phyloP scores from a whole-genome alignment of 2,113 vertebrate genomes.

The Pleuronectes platessa region DNA sequence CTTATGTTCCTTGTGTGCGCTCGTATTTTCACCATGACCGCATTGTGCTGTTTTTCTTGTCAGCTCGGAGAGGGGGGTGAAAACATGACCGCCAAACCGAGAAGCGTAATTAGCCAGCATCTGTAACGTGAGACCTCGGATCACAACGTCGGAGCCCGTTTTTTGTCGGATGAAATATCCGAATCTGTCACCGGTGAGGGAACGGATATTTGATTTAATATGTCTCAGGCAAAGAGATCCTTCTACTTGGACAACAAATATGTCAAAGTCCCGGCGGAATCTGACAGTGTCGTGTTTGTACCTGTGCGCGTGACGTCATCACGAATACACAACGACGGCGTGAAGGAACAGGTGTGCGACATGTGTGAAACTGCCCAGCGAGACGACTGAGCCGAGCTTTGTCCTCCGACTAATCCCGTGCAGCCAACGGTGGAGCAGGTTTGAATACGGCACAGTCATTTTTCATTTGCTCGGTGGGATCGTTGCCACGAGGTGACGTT shows the following conservation, averaged over 20 bases:
- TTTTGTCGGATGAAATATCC: background rate
- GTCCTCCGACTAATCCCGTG: conserved; percentile 52
- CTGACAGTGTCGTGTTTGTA: conserved; percentile 44
- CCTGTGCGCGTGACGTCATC: conserved; percentile 25
- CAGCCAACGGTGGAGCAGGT: conserved; percentile 19
- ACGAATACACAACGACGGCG: background rate
- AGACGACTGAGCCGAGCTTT: conserved; percentile 42
- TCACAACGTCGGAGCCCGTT: conserved; percentile 13
- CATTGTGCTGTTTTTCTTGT: conserved; percentile 33
- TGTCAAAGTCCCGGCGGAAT: conserved; percentile 7
- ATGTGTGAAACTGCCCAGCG: conserved; percentile 42
- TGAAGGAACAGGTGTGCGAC: conserved; percentile 50
- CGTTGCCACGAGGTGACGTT: conserved; percentile 65
- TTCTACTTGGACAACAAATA: background rate
- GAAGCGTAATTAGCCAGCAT: conserved; percentile 62
- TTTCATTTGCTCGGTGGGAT: conserved; percentile 30
- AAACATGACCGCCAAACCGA: conserved; percentile 57
- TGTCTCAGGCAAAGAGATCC: background rate
- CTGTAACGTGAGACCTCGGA: conserved; percentile 55
- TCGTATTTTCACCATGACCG: conserved; percentile 45
- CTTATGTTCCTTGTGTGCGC: background rate
- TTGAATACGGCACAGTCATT: conserved; percentile 46
- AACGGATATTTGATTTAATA: background rate
- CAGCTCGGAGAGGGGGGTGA: conserved; percentile 60
- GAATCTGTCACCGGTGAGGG: background rate